phyloP scores from a whole-genome alignment of 2,113 vertebrate genomes.

The Corapipo altera region DNA sequence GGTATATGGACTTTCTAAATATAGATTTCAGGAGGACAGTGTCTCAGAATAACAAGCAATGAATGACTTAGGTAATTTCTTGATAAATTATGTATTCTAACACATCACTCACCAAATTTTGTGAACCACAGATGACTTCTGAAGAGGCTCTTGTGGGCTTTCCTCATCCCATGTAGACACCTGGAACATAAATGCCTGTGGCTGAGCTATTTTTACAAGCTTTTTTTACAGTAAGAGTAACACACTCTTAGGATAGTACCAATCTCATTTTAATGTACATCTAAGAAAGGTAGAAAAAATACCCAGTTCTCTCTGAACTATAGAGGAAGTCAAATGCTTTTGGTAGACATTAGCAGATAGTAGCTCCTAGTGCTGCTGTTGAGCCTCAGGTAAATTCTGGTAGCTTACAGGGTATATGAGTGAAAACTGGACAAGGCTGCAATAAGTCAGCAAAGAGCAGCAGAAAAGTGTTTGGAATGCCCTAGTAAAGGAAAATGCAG shows the following conservation, averaged over 20 bases:
- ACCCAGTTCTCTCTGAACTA: not conserved
- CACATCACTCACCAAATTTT: not conserved
- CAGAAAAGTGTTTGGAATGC: not conserved
- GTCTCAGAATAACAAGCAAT: not conserved
- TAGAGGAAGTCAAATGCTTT: not conserved
- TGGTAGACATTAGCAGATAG: not conserved
- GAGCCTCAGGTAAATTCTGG: not conserved
- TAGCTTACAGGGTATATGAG: rapidly evolving
- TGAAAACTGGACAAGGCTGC: not conserved
- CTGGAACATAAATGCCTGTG: not conserved
- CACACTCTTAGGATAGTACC: not conserved
- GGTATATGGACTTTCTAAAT: not conserved
- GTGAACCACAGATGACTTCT: not conserved
- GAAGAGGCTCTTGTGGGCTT: not conserved
- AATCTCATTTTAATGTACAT: not conserved
- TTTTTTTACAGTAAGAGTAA: not conserved
- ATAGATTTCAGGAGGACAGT: not conserved
- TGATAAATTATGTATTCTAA: not conserved
- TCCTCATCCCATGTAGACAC: not conserved
- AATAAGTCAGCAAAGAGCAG: not conserved
- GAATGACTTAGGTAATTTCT: not conserved
- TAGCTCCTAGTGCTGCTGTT: not conserved
- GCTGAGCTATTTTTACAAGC: not conserved
- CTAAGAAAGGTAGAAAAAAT: not conserved
- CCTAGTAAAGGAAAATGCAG: rapidly evolving